Evolutionary conservation across 23 tunicate genomes (phyloP).

Genomic region (Pegea sp.): DNA sequence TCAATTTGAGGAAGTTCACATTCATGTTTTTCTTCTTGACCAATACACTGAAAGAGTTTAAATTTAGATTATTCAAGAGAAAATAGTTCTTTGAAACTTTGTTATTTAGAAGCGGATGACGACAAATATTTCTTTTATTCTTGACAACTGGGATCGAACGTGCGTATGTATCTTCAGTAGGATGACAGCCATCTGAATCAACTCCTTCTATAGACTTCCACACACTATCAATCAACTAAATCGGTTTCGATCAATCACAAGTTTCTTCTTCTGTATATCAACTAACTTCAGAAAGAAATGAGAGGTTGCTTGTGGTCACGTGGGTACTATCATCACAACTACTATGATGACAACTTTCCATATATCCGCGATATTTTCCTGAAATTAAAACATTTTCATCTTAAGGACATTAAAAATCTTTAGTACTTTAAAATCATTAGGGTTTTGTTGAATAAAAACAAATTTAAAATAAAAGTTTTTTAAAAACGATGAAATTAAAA

Average conservation of each 20-base stretch:
- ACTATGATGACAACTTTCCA: constrained; percentile 37
- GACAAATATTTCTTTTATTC: not conserved
- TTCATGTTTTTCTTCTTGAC: not conserved
- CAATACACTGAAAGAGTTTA: not conserved
- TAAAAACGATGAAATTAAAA: not conserved
- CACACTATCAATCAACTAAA: not conserved
- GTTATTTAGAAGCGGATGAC: not conserved
- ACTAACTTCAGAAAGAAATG: constrained; percentile 26
- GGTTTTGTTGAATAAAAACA: no score
- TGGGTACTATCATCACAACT: constrained; percentile 30
- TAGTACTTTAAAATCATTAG: no score
- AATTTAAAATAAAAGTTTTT: not conserved
- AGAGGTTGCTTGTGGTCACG: constrained; percentile 13
- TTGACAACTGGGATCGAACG: not conserved
- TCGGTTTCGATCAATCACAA: not conserved
- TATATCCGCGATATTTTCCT: constrained; percentile 60
- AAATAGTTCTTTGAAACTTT: not conserved
- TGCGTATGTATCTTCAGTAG: not conserved
- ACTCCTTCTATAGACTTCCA: constrained; percentile 1
- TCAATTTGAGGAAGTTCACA: constrained; percentile 1
- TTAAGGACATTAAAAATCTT: no score
- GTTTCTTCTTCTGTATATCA: no score
- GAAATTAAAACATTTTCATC: no score
- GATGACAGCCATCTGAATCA: not conserved
- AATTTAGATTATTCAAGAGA: not conserved